phyloP scores from a whole-genome alignment of 2,113 vertebrate species.

The Spheniscus mendiculus region DNA sequence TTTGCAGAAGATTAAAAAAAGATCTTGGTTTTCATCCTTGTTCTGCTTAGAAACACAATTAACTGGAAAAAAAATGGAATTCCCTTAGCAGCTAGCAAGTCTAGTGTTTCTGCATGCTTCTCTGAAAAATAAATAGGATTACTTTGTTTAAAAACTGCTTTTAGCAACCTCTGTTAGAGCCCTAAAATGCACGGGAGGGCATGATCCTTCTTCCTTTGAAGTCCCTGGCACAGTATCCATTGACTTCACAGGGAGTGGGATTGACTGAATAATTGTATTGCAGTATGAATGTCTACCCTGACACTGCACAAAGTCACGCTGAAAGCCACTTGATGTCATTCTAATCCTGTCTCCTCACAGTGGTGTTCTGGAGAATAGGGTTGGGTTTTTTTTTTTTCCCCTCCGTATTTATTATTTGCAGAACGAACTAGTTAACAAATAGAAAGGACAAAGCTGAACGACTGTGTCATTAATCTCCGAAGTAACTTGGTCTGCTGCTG shows the following conservation, averaged over 20 bases:
- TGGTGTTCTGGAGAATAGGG: not conserved
- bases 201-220: slow-evolving; percentile 61
- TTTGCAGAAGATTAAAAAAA: slow-evolving; percentile 1
- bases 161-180: slow-evolving; percentile 43
- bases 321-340: slow-evolving; percentile 47
- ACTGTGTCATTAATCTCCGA: slow-evolving; percentile 1
- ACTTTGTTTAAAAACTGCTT: slow-evolving; percentile 60
- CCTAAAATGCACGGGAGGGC: slow-evolving; percentile 56
- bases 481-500: not conserved
- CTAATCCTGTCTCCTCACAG: slow-evolving; percentile 12
- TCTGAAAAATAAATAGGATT: slow-evolving; percentile 60
- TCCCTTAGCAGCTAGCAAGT: slow-evolving; percentile 39
- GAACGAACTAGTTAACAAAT: slow-evolving; percentile 26
- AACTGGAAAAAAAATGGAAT: not conserved
- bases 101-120: slow-evolving; percentile 22
- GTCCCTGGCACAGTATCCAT: slow-evolving; percentile 52
- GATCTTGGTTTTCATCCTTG: not conserved
- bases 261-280: slow-evolving; percentile 51
- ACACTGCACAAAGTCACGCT: slow-evolving; percentile 44
- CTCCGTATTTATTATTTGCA: slow-evolving; percentile 29
- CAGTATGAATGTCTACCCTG: slow-evolving; percentile 34
- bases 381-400: not conserved
- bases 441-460: not conserved
- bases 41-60: slow-evolving; percentile 29
- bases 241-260: slow-evolving; percentile 50